phyloP scores from a whole-genome alignment of 2,113 vertebrate species.

The Verasper variegatus region DNA sequence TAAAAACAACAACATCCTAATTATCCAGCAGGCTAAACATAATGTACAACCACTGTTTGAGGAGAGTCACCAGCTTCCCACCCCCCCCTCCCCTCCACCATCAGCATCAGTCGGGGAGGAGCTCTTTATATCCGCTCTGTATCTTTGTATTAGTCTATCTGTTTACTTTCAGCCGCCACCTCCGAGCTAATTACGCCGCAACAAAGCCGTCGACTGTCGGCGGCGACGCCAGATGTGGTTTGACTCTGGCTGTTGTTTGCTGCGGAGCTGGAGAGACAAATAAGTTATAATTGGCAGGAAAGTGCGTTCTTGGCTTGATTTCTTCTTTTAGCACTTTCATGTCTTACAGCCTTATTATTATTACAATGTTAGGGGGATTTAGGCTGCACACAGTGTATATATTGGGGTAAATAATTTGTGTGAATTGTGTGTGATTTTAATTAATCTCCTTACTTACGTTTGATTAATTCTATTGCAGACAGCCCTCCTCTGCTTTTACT shows the following conservation, averaged over 20 bases:
- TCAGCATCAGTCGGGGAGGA: slow-evolving; percentile 40
- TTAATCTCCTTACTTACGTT: background rate
- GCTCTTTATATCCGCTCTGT: slow-evolving; percentile 18
- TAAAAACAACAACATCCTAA: slow-evolving; percentile 59
- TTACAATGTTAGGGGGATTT: background rate
- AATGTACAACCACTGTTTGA: slow-evolving; percentile 62
- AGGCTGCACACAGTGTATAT: background rate
- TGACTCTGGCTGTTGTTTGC: slow-evolving; percentile 18
- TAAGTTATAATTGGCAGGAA: slow-evolving; percentile 36
- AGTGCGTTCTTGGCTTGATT: slow-evolving; percentile 7
- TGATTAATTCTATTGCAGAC: background rate
- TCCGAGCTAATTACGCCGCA: slow-evolving; percentile 59
- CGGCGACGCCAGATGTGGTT: slow-evolving; percentile 20
- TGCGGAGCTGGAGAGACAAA: slow-evolving; percentile 12
- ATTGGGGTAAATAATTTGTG: background rate
- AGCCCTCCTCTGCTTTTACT: too few relatives aligned
- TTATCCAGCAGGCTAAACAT: slow-evolving; percentile 70
- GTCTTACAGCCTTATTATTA: background rate
- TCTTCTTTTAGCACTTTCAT: slow-evolving; percentile 6
- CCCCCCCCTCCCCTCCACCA: background rate
- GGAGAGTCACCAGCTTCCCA: slow-evolving; percentile 38
- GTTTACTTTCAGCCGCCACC: slow-evolving; percentile 56
- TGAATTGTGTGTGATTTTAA: too few relatives aligned
- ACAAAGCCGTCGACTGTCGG: slow-evolving; percentile 41
- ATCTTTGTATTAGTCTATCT: slow-evolving; percentile 62